Evolutionary conservation across 2,797 vertebrate genomes (phyloP).

Genomic region (Brotogeris chrysoptera): DNA sequence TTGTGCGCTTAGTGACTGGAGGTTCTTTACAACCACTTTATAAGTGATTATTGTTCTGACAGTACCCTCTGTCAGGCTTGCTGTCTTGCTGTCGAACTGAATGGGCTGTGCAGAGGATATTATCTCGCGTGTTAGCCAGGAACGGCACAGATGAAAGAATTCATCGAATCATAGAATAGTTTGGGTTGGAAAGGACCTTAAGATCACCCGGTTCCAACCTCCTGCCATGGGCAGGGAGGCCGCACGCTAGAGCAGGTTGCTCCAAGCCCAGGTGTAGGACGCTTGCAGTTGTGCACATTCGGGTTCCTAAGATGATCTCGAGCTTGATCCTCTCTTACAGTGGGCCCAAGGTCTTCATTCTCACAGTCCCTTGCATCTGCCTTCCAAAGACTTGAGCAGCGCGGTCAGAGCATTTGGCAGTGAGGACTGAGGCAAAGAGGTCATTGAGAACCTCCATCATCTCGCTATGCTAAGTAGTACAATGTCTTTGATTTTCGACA

Average conservation of each 20-base stretch:
- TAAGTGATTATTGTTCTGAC: constrained; percentile 14
- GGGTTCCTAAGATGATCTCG: neutral
- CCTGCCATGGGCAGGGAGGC: neutral
- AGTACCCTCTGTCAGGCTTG: neutral
- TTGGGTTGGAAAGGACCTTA: neutral
- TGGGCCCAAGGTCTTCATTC: neutral
- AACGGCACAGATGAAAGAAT: neutral
- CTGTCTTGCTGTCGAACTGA: neutral
- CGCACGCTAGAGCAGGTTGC: neutral
- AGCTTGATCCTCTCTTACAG: neutral
- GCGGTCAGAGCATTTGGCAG: neutral
- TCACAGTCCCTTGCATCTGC: neutral
- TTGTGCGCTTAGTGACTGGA: neutral
- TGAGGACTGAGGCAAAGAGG: neutral
- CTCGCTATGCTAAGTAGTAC: neutral
- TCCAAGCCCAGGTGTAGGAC: neutral
- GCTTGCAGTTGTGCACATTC: neutral
- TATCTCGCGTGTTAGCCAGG: neutral
- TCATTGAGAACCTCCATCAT: neutral
- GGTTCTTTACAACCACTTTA: constrained; percentile 20
- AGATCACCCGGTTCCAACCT: neutral
- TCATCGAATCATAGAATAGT: neutral
- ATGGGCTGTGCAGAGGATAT: neutral
- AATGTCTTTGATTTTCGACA: constrained; percentile 4
- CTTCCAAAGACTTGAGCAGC: neutral